phyloP scores from a whole-genome alignment of 2,113 vertebrate genomes.

The Mandrillus leucophaeus region DNA sequence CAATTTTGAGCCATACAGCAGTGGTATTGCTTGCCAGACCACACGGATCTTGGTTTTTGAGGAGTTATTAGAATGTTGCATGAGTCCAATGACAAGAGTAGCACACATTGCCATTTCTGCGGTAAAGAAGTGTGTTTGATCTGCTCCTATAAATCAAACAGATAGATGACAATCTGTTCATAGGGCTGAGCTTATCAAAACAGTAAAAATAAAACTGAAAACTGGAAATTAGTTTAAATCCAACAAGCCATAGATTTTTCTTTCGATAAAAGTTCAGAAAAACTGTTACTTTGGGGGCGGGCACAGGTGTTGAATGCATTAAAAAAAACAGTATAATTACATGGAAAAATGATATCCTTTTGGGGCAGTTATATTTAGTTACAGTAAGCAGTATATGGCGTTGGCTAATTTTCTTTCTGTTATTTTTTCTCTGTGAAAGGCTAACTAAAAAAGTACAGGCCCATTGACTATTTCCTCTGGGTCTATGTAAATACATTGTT shows the following conservation, averaged over 20 bases:
- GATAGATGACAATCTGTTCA: not conserved
- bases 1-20: not conserved
- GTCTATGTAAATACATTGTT: not conserved
- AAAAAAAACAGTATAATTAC: not conserved
- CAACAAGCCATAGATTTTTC: not conserved
- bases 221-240: not conserved
- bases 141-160: not conserved
- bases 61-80: not conserved
- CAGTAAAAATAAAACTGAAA: constrained; percentile 24
- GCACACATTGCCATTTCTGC: not conserved
- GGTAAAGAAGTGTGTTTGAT: not conserved
- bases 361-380: not conserved
- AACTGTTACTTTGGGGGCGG: not conserved
- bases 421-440: not conserved
- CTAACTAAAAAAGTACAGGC: not conserved
- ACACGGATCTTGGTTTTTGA: not conserved
- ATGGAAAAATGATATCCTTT: not conserved
- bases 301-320: not conserved
- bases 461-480: not conserved
- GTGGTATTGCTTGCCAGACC: not conserved
- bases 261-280: not conserved
- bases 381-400: not conserved
- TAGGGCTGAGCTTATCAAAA: not conserved
- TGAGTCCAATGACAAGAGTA: not conserved
- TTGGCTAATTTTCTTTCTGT: not conserved